Conservation (phyloP, 2,888 invertebrate species). For the Mesochorus sp. region DNA sequence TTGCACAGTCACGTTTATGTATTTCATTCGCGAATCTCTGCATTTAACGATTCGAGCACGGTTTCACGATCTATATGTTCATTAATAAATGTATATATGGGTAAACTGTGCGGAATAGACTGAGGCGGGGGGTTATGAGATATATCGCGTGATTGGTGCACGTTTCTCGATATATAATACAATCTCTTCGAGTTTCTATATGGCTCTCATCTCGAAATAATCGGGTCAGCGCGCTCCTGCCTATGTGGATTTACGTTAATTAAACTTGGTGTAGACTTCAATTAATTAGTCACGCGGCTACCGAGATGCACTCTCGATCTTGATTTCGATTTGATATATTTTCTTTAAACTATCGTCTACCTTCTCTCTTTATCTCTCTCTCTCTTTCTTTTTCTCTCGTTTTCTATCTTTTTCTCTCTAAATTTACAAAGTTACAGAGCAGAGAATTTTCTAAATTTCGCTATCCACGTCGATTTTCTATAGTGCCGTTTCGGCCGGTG, state of each 20-base stretch:
- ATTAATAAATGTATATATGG: slow-evolving; percentile 42
- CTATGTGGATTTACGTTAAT: slow-evolving; percentile 67
- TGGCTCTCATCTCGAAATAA: slow-evolving; percentile 52
- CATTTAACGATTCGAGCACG: slow-evolving; percentile 27
- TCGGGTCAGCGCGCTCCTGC: slow-evolving; percentile 66
- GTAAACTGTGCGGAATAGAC: slow-evolving; percentile 6
- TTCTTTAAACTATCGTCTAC: not conserved
- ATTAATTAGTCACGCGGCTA: slow-evolving; percentile 65
- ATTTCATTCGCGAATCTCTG: not conserved
- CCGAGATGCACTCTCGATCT: slow-evolving; percentile 69
- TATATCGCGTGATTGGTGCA: slow-evolving; percentile 7
- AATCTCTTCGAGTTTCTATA: slow-evolving; percentile 42
- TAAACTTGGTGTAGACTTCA: slow-evolving; percentile 63
- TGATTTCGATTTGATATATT: slow-evolving; percentile 61
- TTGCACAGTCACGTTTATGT: not conserved
- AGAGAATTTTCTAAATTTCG: slow-evolving; percentile 58
- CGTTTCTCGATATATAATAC: slow-evolving; percentile 32
- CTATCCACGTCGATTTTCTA: slow-evolving; percentile 1
- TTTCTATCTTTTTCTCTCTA: no score
- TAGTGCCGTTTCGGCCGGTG: not conserved
- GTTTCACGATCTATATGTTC: slow-evolving; percentile 9
- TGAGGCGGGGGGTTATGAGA: not conserved
- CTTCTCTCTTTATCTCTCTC: no score
- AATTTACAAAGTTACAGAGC: not conserved
- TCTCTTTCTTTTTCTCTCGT: no score